A percentile compares a stretch with the other conserved stretches of the same genome.
These are phyloP conservation scores for Xylocampa areola DNA, from an alignment of 2,888 invertebrate genomes.

Conservation along the genomic window DNA sequence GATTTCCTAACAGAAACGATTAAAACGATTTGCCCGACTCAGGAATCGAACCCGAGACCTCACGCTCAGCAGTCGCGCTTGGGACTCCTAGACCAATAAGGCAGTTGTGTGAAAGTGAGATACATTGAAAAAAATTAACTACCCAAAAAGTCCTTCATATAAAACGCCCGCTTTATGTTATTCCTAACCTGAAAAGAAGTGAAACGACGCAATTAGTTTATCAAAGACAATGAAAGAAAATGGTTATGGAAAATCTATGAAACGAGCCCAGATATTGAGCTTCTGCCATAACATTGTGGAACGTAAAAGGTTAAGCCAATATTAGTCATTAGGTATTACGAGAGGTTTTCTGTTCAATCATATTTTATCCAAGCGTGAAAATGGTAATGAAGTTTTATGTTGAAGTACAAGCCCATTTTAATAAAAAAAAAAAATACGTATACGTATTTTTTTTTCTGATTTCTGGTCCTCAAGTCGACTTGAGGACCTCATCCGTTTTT, in stretches of 20 bases:
- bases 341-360: constrained; percentile 3
- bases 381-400: too few relatives aligned
- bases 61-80: too few relatives aligned
- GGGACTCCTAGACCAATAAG: too few relatives aligned
- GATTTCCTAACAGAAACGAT: too few relatives aligned
- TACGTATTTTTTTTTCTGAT: too few relatives aligned
- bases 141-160: constrained; percentile 17
- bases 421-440: too few relatives aligned
- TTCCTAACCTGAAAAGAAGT: constrained; percentile 14
- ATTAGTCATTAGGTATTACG: constrained; percentile 6
- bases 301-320: constrained; percentile 2
- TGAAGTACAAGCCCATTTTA: too few relatives aligned
- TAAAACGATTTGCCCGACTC: too few relatives aligned
- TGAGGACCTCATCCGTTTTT: too few relatives aligned
- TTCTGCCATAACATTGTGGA: constrained; percentile 9
- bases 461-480: too few relatives aligned
- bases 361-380: not conserved
- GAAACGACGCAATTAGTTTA: constrained; percentile 23
- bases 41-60: too few relatives aligned
- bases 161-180: constrained; percentile 15
- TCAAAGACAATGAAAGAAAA: constrained; percentile 35
- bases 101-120: not conserved
- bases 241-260: constrained; percentile 36
- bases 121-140: constrained; percentile 19
- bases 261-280: constrained; percentile 1